Conservation (phyloP, 2,113 vertebrate genomes). For the Rhea americana region DNA sequence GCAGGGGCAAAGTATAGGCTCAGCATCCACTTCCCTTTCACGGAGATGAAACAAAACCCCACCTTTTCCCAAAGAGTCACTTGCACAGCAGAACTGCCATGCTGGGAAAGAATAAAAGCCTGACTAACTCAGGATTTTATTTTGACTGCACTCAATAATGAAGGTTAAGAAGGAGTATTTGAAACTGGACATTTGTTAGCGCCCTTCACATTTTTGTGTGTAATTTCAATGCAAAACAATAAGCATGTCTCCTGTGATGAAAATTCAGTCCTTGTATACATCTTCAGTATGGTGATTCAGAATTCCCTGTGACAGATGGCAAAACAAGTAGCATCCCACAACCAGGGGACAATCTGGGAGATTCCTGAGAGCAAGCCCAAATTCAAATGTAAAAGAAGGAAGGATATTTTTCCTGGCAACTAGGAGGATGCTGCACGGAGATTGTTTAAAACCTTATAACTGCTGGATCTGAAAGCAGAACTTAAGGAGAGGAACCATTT, state of each 20-base stretch:
- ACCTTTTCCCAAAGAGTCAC: not conserved
- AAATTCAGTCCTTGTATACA: not conserved
- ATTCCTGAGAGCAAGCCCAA: not conserved
- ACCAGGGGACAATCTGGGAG: accelerated
- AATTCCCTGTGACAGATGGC: not conserved
- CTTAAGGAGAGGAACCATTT: not conserved
- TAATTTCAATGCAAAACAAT: not conserved
- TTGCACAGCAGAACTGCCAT: accelerated
- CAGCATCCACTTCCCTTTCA: not conserved
- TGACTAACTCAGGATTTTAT: not conserved
- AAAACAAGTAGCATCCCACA: not conserved
- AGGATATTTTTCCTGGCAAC: not conserved
- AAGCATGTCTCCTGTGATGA: not conserved
- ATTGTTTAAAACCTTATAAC: not conserved
- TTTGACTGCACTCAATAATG: accelerated
- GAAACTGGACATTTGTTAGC: not conserved
- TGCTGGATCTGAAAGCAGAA: not conserved
- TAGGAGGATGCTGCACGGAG: not conserved
- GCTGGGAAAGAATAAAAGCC: accelerated
- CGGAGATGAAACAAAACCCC: not conserved
- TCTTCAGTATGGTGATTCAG: not conserved
- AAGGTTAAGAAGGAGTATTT: not conserved
- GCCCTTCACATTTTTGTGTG: not conserved
- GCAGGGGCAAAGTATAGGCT: not conserved
- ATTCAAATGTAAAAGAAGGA: not conserved